phyloP scores from a whole-genome alignment of 2,113 vertebrate genomes.

The Tupaia tana region DNA sequence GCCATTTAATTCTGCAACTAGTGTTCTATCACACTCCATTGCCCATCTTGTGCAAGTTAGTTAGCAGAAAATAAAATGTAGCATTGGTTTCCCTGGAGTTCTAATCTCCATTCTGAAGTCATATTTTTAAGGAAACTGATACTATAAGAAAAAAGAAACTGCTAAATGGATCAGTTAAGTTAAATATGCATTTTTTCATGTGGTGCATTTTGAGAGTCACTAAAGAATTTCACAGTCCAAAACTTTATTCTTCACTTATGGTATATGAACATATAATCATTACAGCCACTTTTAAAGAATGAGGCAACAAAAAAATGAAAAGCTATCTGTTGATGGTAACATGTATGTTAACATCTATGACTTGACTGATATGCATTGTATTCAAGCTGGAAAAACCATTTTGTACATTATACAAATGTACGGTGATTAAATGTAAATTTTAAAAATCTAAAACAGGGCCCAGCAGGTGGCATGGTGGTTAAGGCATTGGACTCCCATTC shows the following conservation, averaged over 20 bases:
- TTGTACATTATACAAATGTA: no score
- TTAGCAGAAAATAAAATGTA: not conserved
- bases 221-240: not conserved
- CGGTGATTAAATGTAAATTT: no score
- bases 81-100: not conserved
- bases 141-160: not conserved
- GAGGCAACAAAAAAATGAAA: not conserved
- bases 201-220: not conserved
- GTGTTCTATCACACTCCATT: not conserved
- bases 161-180: not conserved
- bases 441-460: no score
- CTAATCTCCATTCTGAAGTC: slow-evolving; percentile 27
- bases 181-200: not conserved
- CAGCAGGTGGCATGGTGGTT: no score
- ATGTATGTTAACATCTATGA: no score
- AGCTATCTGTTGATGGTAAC: no score
- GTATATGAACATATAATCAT: not conserved
- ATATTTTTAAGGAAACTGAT: slow-evolving; percentile 16
- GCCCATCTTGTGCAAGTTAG: not conserved
- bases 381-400: no score
- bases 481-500: no score
- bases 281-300: not conserved
- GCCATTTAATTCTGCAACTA: not conserved
- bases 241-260: not conserved
- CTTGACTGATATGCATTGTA: no score